These are phyloP conservation scores for Notarius lentiginosus DNA, from an alignment of 2,113 vertebrate genomes.

Conservation along the genomic window DNA sequence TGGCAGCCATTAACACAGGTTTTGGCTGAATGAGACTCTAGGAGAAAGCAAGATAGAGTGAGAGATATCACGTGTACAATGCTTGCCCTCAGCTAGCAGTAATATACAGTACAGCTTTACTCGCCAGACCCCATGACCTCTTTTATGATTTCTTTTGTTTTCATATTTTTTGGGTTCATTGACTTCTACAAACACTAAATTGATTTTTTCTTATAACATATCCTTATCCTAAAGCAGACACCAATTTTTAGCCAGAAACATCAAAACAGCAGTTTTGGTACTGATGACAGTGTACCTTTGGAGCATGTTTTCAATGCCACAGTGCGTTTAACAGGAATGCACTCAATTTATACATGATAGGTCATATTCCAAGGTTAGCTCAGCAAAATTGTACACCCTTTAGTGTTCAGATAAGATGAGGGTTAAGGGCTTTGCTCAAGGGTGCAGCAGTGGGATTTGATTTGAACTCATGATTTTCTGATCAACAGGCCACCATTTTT, in stretches of 20 bases:
- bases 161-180: neutral
- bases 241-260: neutral
- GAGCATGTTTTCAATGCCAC: neutral
- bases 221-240: neutral
- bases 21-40: slow-evolving; percentile 5
- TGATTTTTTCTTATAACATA: neutral
- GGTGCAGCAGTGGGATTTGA: too few species aligned
- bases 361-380: neutral
- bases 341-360: neutral
- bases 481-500: too few species aligned
- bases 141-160: slow-evolving; percentile 18
- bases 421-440: too few species aligned
- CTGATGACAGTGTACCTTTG: neutral
- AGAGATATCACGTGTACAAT: slow-evolving; percentile 2
- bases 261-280: neutral
- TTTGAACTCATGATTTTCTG: too few species aligned
- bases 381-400: neutral
- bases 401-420: neutral
- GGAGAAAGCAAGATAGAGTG: neutral
- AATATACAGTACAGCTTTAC: neutral
- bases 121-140: slow-evolving; percentile 5
- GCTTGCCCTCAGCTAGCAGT: slow-evolving; percentile 19
- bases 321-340: neutral
- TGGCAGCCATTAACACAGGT: neutral
- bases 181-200: slow-evolving; percentile 11